These are phyloP conservation scores for Megalonaias nervosa DNA, from an alignment of 1,140 invertebrate species.

Conservation along the genomic window DNA sequence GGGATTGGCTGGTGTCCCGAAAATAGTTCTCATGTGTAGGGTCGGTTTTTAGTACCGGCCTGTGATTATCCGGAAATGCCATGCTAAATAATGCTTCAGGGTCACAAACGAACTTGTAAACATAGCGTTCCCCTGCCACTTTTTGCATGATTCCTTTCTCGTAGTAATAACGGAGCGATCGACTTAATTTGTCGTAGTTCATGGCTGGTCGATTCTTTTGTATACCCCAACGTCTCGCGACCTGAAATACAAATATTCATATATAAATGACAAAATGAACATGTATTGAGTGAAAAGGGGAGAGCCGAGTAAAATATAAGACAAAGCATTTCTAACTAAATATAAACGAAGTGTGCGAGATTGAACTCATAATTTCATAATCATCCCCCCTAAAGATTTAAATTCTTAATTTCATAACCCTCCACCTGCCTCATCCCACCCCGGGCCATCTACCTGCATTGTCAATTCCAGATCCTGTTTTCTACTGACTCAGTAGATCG, in stretches of 20 bases:
- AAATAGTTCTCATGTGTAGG: constrained; percentile 45
- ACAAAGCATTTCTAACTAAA: too few species aligned
- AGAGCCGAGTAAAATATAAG: not conserved
- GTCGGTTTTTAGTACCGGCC: constrained; percentile 63
- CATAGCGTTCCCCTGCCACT: constrained; percentile 91
- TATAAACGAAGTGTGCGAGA: too few species aligned
- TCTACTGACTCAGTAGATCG: too few species aligned
- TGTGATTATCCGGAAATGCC: constrained; percentile 75
- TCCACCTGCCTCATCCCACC: too few species aligned
- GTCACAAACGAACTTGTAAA: constrained; percentile 97
- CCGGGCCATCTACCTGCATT: too few species aligned
- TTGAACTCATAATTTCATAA: too few species aligned
- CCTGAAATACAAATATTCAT: constrained; percentile 61
- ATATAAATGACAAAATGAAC: too few species aligned
- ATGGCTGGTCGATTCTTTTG: constrained; percentile 89
- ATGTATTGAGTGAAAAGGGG: not conserved
- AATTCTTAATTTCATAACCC: too few species aligned
- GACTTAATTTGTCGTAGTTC: constrained; percentile 97
- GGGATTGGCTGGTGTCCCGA: constrained; percentile 43
- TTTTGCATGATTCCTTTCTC: constrained; percentile 85
- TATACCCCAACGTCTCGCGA: constrained; percentile 75
- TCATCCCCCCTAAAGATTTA: too few species aligned
- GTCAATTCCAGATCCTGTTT: too few species aligned
- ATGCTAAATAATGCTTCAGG: constrained; percentile 93
- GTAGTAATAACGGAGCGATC: constrained; percentile 95